Evolutionary conservation across 2,113 vertebrate species (phyloP), one percentile per base, ranked within the genome.

Genomic region (Myiozetetes cayanensis): DNA sequence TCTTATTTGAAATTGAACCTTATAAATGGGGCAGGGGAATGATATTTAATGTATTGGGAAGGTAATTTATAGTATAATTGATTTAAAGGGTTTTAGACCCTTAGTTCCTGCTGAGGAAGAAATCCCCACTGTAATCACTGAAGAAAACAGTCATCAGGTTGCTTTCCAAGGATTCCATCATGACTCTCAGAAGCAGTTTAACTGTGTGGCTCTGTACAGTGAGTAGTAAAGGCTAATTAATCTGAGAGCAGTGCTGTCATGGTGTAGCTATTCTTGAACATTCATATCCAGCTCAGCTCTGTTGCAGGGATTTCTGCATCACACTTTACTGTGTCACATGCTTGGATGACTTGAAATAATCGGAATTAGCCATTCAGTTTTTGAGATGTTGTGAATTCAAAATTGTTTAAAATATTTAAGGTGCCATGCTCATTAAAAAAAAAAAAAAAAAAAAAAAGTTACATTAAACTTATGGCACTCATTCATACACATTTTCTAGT

Each of bases 111-210:
- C 90, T 95, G 85, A 85, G 70, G 61, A 62, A 92, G 63, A 93
- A 96, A 70, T 94, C 96, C 92, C 94, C 80, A 30, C 63, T 94
- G 72, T 88, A 93, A 92, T 93, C 92, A 90, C 75, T 86, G 68
- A 92, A 80, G 79, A 83, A 88, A 78, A n/a, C 72, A 90, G 33
- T 73, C 79, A 70, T 90, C 76, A 77, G 85, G 76, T 95, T 97
- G 76, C 86, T 88, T 94, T 92, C 90, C 55, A 93, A 92, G 79
- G 92, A 85, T 68, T 85, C 63, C 31, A 49, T n/a, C 6, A 1
- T 9, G 55, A 46, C 67, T 83, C 92, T 91, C 92, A 82, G 78
- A 90, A 90, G 92, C 74, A 44, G 90, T 90, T 96, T 62, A 73
- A 67, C 74, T 44, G 6, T 50, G 74, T 76, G 77, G 78, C 56